Evolutionary conservation across 2,797 vertebrate genomes (phyloP), one percentile per base, ranked within the genome.

Genomic region (Agapornis canus): DNA sequence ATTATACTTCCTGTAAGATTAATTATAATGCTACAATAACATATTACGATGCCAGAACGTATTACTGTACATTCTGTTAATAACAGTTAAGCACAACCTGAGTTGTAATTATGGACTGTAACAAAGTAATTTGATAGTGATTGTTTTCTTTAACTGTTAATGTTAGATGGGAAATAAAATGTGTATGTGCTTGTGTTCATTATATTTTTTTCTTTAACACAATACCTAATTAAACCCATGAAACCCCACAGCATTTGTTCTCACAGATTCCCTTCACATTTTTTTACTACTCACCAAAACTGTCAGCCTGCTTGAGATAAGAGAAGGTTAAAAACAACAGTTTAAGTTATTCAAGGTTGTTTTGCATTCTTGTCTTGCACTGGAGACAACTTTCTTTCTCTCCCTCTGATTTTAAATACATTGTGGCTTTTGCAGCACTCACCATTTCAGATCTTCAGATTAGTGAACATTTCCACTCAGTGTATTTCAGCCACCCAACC

Each of bases 1-100:
- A 99, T 99, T 99, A 99, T 98, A 98, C 98, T 99, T 98, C 98
- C 98, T 99, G 99, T 99, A 99, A 99, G 99, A 99, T 99, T 99
- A 99, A 99, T 99, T 99, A 99, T 98, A 99, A 98, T 98, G 98
- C 99, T 98, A 98, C 98, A 98, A 98, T 99, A 99, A 99, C 99
- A 99, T 99, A 99, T 99, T 99, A 99, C 98, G 97, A 98, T 99
- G 99, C 98, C 99, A 99, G 98, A 98, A 98, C 98, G 98, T 99
- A 99, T 99, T 99, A 99, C 98, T 98, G 98, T 98, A 99, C 98
- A 98, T 98, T 98, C 98, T 98, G 98, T 99, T 99, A 99, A 99
- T 99, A 99, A 99, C 98, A 98, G 99, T 98, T 99, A 99, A 99
- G 98, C 98, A 98, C 98, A 99, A 99, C 99, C 99, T 99, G 98